These are phyloP conservation scores for Synergus gifuensis DNA, from an alignment of 2,888 invertebrate species.

Conservation along the genomic window DNA sequence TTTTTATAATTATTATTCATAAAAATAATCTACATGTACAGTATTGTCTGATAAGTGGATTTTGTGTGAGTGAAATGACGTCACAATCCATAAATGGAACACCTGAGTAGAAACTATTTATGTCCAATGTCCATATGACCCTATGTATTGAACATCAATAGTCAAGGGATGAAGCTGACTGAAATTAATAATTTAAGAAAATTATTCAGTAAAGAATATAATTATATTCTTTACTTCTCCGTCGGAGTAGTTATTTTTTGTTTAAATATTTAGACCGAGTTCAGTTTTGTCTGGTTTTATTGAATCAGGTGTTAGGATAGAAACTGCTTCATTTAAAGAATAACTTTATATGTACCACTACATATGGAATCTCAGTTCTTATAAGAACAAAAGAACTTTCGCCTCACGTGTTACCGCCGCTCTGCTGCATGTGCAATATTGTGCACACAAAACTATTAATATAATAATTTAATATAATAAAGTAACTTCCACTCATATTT, in stretches of 20 bases:
- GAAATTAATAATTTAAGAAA: not conserved
- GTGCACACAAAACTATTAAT: not conserved
- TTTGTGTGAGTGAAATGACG: not conserved
- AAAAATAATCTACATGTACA: not conserved
- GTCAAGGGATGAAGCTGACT: not conserved
- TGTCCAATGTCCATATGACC: not conserved
- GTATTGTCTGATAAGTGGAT: not conserved
- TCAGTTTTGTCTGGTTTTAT: not conserved
- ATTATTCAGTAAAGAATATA: not conserved
- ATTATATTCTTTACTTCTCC: not conserved
- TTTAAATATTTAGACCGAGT: not conserved
- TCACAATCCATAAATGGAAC: not conserved
- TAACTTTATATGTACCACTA: not conserved
- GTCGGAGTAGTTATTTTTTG: not conserved
- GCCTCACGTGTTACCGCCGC: not conserved
- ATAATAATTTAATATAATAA: no score
- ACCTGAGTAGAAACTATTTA: not conserved
- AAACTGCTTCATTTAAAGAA: not conserved
- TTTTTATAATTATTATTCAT: constrained; percentile 7
- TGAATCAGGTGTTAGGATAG: not conserved
- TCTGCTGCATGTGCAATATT: not conserved
- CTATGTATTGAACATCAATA: not conserved
- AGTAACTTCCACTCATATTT: not conserved
- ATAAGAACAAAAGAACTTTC: constrained; percentile 4
- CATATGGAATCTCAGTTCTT: not conserved